Evolutionary conservation across 1,140 invertebrate genomes (phyloP).

Genomic region (Bombus fervidus): DNA sequence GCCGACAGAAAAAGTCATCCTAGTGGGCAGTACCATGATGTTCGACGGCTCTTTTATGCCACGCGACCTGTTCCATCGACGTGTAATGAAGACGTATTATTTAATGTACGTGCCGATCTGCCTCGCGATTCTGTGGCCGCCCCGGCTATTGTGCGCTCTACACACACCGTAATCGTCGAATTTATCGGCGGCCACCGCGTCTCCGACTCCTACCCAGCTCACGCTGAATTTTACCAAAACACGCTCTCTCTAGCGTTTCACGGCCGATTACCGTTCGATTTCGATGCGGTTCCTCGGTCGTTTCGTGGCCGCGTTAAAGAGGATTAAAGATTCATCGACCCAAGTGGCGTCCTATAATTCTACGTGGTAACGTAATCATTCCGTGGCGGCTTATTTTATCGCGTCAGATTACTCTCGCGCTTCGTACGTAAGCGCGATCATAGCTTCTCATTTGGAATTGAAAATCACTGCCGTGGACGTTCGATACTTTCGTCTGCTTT

Average conservation of each 20-base stretch:
- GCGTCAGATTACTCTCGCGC: background rate
- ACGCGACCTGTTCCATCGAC: slow-evolving; percentile 66
- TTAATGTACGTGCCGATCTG: slow-evolving; percentile 53
- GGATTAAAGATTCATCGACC: slow-evolving; percentile 38
- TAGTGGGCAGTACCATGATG: slow-evolving; percentile 41
- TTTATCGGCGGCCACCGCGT: slow-evolving; percentile 11
- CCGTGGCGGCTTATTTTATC: background rate
- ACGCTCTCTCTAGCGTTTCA: background rate
- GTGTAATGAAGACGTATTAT: slow-evolving; percentile 68
- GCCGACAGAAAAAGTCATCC: slow-evolving; percentile 52
- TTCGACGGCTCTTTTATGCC: slow-evolving; percentile 62
- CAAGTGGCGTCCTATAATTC: slow-evolving; percentile 5
- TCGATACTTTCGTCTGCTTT: too few relatives aligned
- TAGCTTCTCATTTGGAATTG: background rate
- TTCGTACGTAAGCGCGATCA: background rate
- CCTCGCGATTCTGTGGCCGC: background rate
- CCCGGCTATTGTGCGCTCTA: slow-evolving; percentile 13
- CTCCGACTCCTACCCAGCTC: background rate
- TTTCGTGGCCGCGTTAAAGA: slow-evolving; percentile 15
- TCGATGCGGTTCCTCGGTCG: slow-evolving; percentile 1
- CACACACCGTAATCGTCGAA: slow-evolving; percentile 21
- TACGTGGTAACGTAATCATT: background rate
- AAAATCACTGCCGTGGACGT: background rate
- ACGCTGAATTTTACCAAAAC: background rate
- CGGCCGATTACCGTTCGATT: slow-evolving; percentile 15